Base-by-base conservation (phyloP, 2,797 vertebrate genomes). In the Botia almorhae region DNA sequence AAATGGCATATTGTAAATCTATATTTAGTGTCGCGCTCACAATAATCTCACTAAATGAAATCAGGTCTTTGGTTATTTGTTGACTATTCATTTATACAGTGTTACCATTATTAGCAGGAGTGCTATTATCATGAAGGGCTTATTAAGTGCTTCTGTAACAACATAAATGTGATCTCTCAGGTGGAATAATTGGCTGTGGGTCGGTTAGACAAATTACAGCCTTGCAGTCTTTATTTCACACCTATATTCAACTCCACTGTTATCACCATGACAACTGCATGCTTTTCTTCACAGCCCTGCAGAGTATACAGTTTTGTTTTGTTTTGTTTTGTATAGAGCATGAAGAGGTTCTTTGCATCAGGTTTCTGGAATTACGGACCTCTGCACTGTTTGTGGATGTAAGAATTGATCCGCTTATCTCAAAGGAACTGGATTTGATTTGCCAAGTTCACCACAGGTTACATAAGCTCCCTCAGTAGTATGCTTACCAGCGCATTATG, bases 211-310 rank as follows among this genome's bases (percentile, higher is more conserved):
- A 67, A 86, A 80, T 80, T 77, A 65, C 58, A 79, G 82, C 56
- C 48, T 74, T 76, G 80, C 43, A 70, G 56, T 68, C 61, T 29
- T 86, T 78, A 83, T 63, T 81, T 81, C 81, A 78, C 76, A 84
- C 74, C 80, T 79, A 84, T 82, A 73, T 75, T 82, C 78, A 84
- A 68, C 78, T 76, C 75, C 76, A 75, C 74, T 87, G 82, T 79
- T 81, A 84, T 87, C 78, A 80, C 86, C 84, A 87, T 87, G 84
- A 87, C 86, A 87, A 87, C 86, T 81, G 82, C 82, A 43, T 71
- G 68, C 14, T 29, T 69, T 58, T n/a, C n/a, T 51, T 46, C 51
- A 50, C 36, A 73, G 72, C 64, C 19, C 56, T 55, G 67, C 53
- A 82, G 69, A 39, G 8, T 64, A 33, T 43, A 55, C 7, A 14